Base-by-base conservation (phyloP, 2,113 vertebrate genomes). In the Campylomormyrus numenius region DNA sequence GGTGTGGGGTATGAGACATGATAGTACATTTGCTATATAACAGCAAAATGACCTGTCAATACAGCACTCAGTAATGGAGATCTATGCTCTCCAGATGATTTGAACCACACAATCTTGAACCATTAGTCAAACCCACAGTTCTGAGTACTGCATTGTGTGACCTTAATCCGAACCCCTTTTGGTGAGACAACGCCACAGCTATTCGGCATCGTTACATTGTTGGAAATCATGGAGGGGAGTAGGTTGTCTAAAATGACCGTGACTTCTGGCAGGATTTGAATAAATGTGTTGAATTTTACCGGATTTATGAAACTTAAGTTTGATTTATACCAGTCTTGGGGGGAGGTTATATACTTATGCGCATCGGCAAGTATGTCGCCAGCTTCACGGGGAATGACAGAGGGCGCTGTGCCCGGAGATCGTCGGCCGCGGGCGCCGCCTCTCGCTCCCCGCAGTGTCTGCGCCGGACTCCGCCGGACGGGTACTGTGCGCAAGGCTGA, bases 381-480 rank as follows among this genome's bases (percentile, higher is more conserved):
- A 70, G 62, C 62, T 70, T 70, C n/a, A 10, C 62, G 27, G 83
- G 83, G 83, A 46, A 85, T 85, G 45, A 70, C 50, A 85, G 88
- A 52, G 53, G 90, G 88, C 90, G 90, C 90, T 89, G 90, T 80
- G 45, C 27, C 66, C 53, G 53, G 90, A 13, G 88, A 46, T 15
- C n/a, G n/a, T 90, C 90, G 87, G 90, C 77, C 62, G 80, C 88
- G 66, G 58, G 85, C 89, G 85, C 53, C 88, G 87, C 17, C 84
- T 89, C 49, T 56, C 87, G 42, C 58, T 87, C 49, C 85, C 83
- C 56, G 88, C 88, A 89, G 77, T 86, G 87, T 52, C 88, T 52
- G 88, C 83, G 42, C 90, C 35, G 87, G 90, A 89, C 90, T 91
- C 90, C 90, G 88, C 90, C 77, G 90, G 90, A 90, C 90, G 88